Percentiles rank a stretch among this genome's conserved stretches.
These are phyloP conservation scores for Phoxinus dragarum DNA, from an alignment of 2,797 vertebrate species.

Conservation along the genomic window DNA sequence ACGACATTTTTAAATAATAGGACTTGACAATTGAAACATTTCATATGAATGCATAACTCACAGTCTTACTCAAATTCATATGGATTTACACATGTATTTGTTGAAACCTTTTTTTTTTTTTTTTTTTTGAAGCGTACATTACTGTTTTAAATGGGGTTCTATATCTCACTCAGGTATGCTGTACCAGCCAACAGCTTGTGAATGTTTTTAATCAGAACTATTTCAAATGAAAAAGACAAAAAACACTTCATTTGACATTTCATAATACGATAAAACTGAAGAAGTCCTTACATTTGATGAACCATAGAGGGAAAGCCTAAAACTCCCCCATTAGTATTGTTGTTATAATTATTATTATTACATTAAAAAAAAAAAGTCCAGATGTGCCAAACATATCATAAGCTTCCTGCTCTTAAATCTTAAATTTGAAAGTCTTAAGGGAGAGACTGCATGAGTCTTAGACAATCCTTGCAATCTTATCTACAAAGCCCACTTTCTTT, in stretches of 20 bases:
- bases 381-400: conserved; percentile 94
- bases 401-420: conserved; percentile 86
- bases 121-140: conserved; percentile 92
- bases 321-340: conserved; percentile 63
- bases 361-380: conserved; percentile 71
- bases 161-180: conserved; percentile 99
- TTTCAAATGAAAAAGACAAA: conserved; percentile 77
- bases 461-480: conserved; percentile 94
- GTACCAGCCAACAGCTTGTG: conserved; percentile 99
- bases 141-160: conserved; percentile 94
- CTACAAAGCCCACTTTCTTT: conserved; percentile 66
- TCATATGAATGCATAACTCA: conserved; percentile 88
- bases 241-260: conserved; percentile 82
- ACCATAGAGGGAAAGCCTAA: conserved; percentile 71
- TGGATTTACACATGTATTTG: conserved; percentile 67
- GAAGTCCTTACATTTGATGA: conserved; percentile 79
- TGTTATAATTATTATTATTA: conserved; percentile 56
- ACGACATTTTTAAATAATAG: conserved; percentile 88
- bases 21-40: conserved; percentile 92
- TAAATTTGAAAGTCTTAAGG: conserved; percentile 89
- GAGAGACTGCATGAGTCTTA: conserved; percentile 90
- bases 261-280: conserved; percentile 75
- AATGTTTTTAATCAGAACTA: conserved; percentile 98
- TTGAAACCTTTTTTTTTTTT: conserved; percentile 73
- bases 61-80: conserved; percentile 89